Evolutionary conservation across 1,140 invertebrate genomes (phyloP), one percentile per base, ranked within the genome.

Genomic region (Cyphomyrmex costatus): DNA sequence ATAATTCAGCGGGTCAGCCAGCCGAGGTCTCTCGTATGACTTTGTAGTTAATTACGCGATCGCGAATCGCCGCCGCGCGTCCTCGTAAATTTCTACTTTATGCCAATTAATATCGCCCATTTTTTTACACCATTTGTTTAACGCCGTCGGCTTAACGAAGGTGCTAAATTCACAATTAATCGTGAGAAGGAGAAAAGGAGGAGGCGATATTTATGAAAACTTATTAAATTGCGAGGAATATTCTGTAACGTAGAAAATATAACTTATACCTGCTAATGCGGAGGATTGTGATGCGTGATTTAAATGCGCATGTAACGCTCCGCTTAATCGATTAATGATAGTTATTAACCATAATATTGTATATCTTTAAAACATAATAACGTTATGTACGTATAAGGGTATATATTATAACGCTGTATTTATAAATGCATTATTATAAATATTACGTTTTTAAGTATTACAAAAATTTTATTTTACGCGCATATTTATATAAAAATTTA

Each of bases 21-120:
- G 19, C 42, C 53, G 66, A 51, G 76, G n/a, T 19, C 61, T 36
- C 77, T 19, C 77, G 77, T 83, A 83, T 83, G 79, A 83, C 79
- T 83, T 74, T 83, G 53, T 83, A 83, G 79, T 83, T 83, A 83
- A 83, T 83, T 83, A 73, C 79, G 79, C 68, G 68, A 83, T 83
- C 70, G 79, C 79, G 66, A 83, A 83, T 83, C 63, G 27, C 53
- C 63, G 33, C 10, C 63, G 79, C 66, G 53, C 68, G 79, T 74
- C 24, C 79, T 82, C 66, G 66, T 73, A 83, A 83, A 83, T 83
- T 61, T 74, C 53, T 83, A 36, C 68, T 36, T 74, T 60, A 83
- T 83, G 30, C 68, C 79, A 83, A 83, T 83, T 83, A 83, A 83
- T 83, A 83, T 83, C 53, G 68, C 21, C 24, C 53, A 3, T 53